These are phyloP conservation scores for Euspilapteryx auroguttella DNA, from an alignment of 2,888 invertebrate genomes.

Conservation along the genomic window DNA sequence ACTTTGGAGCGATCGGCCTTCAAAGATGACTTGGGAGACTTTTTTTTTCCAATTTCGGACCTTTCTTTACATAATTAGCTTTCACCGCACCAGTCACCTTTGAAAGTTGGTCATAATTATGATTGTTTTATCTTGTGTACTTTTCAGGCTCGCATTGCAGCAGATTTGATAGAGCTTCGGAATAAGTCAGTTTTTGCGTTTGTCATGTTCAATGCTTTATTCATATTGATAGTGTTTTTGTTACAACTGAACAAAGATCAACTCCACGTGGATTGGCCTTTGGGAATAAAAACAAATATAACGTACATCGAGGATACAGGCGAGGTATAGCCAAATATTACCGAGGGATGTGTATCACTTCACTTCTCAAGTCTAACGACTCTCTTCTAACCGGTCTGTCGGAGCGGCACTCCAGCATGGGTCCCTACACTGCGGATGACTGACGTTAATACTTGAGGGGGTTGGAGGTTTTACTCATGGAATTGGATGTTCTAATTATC, in stretches of 20 bases:
- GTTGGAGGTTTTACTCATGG: no score
- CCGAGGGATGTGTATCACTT: constrained; percentile 44
- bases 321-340: constrained; percentile 72
- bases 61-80: no score
- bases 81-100: constrained; percentile 62
- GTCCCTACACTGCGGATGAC: constrained; percentile 7
- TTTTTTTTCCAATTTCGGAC: neutral
- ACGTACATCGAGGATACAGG: constrained; percentile 91
- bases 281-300: constrained; percentile 93
- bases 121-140: no score
- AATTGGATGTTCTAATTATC: no score
- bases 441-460: neutral
- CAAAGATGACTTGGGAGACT: constrained; percentile 45
- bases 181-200: constrained; percentile 98
- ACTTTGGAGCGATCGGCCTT: constrained; percentile 37
- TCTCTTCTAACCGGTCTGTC: constrained; percentile 57
- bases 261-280: constrained; percentile 96
- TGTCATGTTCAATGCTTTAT: constrained; percentile 99
- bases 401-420: constrained; percentile 58
- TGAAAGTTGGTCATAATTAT: constrained; percentile 51
- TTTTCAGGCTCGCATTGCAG: constrained; percentile 84
- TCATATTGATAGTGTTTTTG: constrained; percentile 98
- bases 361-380: constrained; percentile 47
- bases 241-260: constrained; percentile 99
- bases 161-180: constrained; percentile 90